Percentiles rank a stretch among this genome's conserved stretches.
Conservation (phyloP, 1,140 invertebrate species). For the Dufourea novaeangliae region DNA sequence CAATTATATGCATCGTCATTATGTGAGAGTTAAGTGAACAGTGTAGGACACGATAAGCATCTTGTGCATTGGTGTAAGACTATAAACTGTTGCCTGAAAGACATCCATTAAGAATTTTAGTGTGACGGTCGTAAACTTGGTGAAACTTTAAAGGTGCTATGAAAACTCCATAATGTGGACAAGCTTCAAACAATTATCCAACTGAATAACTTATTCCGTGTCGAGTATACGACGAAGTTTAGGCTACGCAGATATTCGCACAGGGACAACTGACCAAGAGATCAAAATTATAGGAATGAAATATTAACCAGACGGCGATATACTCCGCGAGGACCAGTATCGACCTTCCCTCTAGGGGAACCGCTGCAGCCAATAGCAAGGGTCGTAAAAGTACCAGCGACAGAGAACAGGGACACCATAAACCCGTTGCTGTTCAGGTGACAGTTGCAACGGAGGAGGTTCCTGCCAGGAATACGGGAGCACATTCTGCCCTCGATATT, state of each 20-base stretch:
- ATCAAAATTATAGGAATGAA: constrained; percentile 1
- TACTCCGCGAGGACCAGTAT: constrained; percentile 19
- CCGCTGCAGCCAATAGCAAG: constrained; percentile 50
- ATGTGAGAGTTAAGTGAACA: too few relatives aligned
- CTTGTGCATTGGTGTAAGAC: too few relatives aligned
- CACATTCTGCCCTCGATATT: constrained; percentile 4
- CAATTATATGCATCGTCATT: too few relatives aligned
- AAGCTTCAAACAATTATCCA: too few relatives aligned
- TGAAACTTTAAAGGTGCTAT: too few relatives aligned
- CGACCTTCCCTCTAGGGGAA: constrained; percentile 40
- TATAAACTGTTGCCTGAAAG: too few relatives aligned
- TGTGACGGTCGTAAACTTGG: too few relatives aligned
- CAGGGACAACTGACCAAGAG: background rate
- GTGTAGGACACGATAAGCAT: too few relatives aligned
- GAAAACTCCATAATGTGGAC: too few relatives aligned
- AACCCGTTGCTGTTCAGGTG: constrained; percentile 37
- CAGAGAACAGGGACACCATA: constrained; percentile 40
- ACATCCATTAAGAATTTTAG: too few relatives aligned
- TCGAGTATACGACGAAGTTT: background rate
- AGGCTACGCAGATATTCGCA: too few relatives aligned
- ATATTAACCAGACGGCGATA: constrained; percentile 15
- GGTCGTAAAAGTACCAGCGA: constrained; percentile 53
- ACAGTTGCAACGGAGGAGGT: constrained; percentile 46
- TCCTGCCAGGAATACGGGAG: constrained; percentile 39
- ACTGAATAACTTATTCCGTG: too few relatives aligned